Evolutionary conservation across 2,113 vertebrate genomes (phyloP).

Genomic region (Saguinus midas): DNA sequence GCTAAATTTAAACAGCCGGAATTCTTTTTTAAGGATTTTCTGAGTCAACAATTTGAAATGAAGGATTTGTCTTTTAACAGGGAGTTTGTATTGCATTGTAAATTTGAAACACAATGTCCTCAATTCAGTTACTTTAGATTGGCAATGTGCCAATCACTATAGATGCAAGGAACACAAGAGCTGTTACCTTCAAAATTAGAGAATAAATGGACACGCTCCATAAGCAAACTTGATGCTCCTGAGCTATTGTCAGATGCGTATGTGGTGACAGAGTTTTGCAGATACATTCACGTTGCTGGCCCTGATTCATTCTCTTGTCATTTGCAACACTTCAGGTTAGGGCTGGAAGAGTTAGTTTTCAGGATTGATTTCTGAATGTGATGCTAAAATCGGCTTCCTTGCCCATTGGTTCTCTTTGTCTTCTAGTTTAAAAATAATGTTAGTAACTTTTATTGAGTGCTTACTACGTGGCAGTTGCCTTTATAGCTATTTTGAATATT

Average conservation of each 20-base stretch:
- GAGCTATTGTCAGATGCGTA: background rate
- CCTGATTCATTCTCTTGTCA: background rate
- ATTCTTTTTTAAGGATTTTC: slow-evolving; percentile 59
- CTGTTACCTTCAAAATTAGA: background rate
- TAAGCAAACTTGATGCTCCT: background rate
- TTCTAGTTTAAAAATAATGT: background rate
- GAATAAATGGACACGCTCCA: background rate
- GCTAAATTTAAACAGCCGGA: slow-evolving; percentile 70
- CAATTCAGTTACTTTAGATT: slow-evolving; percentile 51
- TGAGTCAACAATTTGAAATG: slow-evolving; percentile 70
- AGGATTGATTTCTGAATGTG: background rate
- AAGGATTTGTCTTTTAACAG: slow-evolving; percentile 44
- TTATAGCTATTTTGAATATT: background rate
- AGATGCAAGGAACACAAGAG: background rate
- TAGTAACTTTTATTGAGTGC: background rate
- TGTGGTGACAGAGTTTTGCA: background rate
- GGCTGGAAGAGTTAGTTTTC: background rate
- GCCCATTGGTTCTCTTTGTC: background rate
- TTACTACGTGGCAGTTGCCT: background rate
- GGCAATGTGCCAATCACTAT: slow-evolving; percentile 4
- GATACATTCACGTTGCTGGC: background rate
- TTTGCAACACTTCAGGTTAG: background rate
- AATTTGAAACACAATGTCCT: slow-evolving; percentile 38
- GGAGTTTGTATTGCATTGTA: slow-evolving; percentile 26
- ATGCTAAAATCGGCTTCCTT: background rate